Base-by-base conservation (phyloP, 2,888 invertebrate genomes). In the Amitus sp. region DNA sequence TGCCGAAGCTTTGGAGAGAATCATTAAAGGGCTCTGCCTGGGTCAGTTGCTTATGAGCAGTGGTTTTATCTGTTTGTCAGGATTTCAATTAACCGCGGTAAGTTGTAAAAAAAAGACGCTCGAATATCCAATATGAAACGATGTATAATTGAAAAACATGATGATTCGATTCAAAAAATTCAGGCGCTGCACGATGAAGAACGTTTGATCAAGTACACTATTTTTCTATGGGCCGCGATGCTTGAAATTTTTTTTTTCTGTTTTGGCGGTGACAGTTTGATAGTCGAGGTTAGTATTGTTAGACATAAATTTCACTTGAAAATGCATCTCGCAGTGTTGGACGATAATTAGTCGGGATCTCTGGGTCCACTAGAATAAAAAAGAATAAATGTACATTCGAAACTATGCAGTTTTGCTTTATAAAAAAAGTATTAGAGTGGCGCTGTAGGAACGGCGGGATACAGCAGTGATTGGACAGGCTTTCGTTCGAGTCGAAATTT, bases 241-340 rank as follows among this genome's bases (percentile, higher is more conserved):
- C 49, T 76, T 17, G 79, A 78, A 50, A 56, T 79, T 23, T 79
- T 78, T 51, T 57, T 79, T 51, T 79, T 76, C 59, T 75, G 77
- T 53, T 76, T 70, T 48, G 74, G 77, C 28, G 79, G 79, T 9
- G 62, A 77, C 34, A 47, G 62, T 12, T 58, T 79, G 52, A 74
- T 76, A 7, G 54, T 55, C 13, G 75, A 77, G 71, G 79, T 76
- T 42, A 52, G 20, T 53, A 19, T 6, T 28, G 6, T 12, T 9
- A 34, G 4, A 13, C 4, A 34, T 6, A 13, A 34, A 34, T 10
- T 34, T 13, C 34, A 23, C 23, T 23, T 23, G 23, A 23, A 23
- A 23, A n/a, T n/a, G n/a, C n/a, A n/a, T n/a, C n/a, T n/a, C n/a
- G n/a, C n/a, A n/a, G n/a, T n/a, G n/a, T n/a, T n/a, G n/a, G n/a